Evolutionary conservation across 2,888 invertebrate genomes (phyloP), one percentile per base, ranked within the genome.

Genomic region (Dryocosmus kuriphilus): DNA sequence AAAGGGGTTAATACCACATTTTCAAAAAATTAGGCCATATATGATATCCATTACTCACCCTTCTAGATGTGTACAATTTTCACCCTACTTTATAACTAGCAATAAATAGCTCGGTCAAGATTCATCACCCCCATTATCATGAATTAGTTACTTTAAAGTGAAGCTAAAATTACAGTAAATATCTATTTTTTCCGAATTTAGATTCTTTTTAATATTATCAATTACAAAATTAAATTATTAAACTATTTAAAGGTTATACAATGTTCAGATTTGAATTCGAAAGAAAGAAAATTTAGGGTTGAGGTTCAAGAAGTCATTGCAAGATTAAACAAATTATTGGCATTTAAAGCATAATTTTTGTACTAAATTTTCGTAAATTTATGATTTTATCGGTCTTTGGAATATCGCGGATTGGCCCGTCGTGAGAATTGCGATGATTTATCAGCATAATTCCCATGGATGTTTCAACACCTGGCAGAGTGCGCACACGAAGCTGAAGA

Each of bases 381-480:
- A 46, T 46, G 5, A 19, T 6, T 35, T 35, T 46, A 19, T 46
- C 4, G 19, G 16, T 41, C 46, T 67, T 41, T 41, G 16, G 27
- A 67, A 41, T 41, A 55, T 67, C 16, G 27, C 22, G 24, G 24
- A 30, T 83, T 85, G 86, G 85, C 86, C 83, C 89, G 88, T 84
- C 89, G 90, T 90, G 90, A 90, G 90, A 90, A 90, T 90, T 84
- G 82, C 87, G 90, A 90, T 90, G 89, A 89, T 89, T 90, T 90
- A 90, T 90, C 90, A 89, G 88, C 88, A 87, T 86, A 90, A 90
- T 90, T 90, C 90, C 90, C 90, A 90, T 90, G 90, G 88, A 90
- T 86, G 86, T 87, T 86, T 88, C 89, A 88, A 89, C 90, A 90
- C 90, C 90, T 90, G 90, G 90, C 86, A 86, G 85, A 86, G 87